phyloP scores from a whole-genome alignment of 2,888 invertebrate species.

The Dolichopus griseipennis region DNA sequence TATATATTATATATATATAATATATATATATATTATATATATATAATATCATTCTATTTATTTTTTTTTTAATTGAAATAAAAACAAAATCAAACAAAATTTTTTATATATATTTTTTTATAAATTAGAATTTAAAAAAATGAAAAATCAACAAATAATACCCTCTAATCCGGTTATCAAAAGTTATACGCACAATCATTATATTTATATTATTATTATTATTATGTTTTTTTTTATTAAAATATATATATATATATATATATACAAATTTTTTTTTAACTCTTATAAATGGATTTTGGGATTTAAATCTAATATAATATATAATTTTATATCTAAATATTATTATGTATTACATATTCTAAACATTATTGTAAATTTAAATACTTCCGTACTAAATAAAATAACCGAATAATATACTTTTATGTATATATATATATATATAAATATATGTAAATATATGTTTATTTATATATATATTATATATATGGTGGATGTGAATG shows the following conservation, averaged over 20 bases:
- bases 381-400: neutral
- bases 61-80: neutral
- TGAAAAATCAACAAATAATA: neutral
- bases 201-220: neutral
- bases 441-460: too few species aligned
- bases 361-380: neutral
- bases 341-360: neutral
- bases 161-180: neutral
- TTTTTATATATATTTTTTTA: neutral
- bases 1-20: neutral
- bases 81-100: too few species aligned
- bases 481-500: too few species aligned
- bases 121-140: neutral
- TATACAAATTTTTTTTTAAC: neutral
- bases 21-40: neutral
- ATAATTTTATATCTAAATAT: neutral
- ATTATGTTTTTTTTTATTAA: too few species aligned
- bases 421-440: neutral
- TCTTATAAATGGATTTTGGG: constrained; percentile 2
- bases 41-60: neutral
- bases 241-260: neutral
- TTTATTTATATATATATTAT: too few species aligned
- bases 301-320: neutral
- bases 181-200: neutral
- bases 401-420: neutral